Conservation (phyloP, 2,888 invertebrate genomes). For the Prosapia bicincta region DNA sequence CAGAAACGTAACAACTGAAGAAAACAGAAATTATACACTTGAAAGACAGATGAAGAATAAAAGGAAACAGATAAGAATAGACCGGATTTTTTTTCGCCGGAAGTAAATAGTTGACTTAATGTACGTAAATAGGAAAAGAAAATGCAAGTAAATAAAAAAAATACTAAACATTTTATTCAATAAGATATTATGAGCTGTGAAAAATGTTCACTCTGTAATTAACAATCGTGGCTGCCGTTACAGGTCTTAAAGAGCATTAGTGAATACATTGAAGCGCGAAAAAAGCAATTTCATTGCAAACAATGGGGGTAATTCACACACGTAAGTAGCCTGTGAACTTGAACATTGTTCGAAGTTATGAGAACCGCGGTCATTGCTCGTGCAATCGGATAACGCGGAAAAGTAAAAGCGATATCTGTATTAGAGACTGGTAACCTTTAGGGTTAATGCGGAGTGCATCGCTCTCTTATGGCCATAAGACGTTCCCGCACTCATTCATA, state of each 20-base stretch:
- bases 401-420: too few species aligned
- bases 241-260: neutral
- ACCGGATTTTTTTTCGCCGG: neutral
- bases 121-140: neutral
- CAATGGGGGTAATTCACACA: neutral
- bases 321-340: neutral
- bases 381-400: too few species aligned
- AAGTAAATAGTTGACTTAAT: neutral
- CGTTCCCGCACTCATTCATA: too few species aligned
- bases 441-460: too few species aligned
- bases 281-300: neutral
- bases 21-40: neutral
- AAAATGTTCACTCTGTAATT: neutral
- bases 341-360: neutral
- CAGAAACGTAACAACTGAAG: neutral
- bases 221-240: neutral
- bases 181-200: neutral
- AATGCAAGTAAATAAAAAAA: neutral
- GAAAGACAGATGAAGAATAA: neutral
- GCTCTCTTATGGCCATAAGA: too few species aligned
- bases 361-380: neutral
- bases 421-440: too few species aligned
- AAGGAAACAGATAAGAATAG: neutral
- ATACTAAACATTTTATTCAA: neutral
- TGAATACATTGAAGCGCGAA: neutral